Evolutionary conservation across 2,888 invertebrate species (phyloP).

Genomic region (Drymonia ruficornis): DNA sequence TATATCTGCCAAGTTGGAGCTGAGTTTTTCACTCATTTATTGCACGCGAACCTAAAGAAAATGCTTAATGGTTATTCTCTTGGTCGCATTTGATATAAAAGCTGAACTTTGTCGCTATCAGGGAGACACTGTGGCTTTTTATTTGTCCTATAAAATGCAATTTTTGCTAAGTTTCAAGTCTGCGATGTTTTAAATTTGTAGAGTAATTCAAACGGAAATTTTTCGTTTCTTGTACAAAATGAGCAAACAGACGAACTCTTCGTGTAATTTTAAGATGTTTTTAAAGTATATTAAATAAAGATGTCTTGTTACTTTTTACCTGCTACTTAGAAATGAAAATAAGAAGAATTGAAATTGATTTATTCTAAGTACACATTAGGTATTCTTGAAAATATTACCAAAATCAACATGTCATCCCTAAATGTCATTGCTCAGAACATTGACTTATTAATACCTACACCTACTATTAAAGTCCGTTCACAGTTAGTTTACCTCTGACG

Average conservation of each 20-base stretch:
- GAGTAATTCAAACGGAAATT: slow-evolving; percentile 48
- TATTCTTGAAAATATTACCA: too few species aligned
- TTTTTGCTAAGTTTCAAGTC: slow-evolving; percentile 56
- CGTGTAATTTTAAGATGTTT: slow-evolving; percentile 5
- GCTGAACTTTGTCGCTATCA: slow-evolving; percentile 64
- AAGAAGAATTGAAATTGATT: too few species aligned
- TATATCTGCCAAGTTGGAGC: slow-evolving; percentile 67
- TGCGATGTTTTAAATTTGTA: slow-evolving; percentile 45
- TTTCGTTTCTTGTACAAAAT: slow-evolving; percentile 18
- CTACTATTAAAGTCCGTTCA: too few species aligned
- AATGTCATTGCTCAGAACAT: too few species aligned
- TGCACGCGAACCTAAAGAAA: slow-evolving; percentile 68
- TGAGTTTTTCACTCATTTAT: slow-evolving; percentile 76
- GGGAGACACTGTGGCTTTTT: slow-evolving; percentile 50
- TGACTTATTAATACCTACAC: too few species aligned
- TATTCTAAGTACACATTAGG: too few species aligned
- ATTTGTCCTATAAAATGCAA: slow-evolving; percentile 58
- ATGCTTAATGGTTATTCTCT: slow-evolving; percentile 73
- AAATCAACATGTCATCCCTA: too few species aligned
- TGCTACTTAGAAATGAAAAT: too few species aligned
- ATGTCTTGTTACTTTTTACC: neutral
- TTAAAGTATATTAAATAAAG: neutral
- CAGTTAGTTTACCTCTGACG: too few species aligned
- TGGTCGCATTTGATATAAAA: slow-evolving; percentile 64
- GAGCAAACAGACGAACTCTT: slow-evolving; percentile 13